Base-by-base conservation (phyloP, 2,113 vertebrate genomes). In the Grammatotria lemairii region DNA sequence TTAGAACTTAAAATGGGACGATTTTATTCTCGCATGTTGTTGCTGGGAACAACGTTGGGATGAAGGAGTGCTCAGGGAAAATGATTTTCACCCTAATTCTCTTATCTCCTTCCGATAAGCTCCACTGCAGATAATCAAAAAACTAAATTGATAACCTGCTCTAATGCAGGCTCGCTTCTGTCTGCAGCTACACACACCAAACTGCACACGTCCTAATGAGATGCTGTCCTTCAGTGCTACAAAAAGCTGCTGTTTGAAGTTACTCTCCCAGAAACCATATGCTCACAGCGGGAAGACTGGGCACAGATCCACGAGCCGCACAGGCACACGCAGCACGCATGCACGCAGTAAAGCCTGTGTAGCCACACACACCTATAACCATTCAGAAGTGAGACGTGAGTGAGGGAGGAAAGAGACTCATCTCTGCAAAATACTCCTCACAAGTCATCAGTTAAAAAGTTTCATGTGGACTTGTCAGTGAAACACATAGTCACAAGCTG, bases 91-190 rank as follows among this genome's bases (percentile, higher is more conserved):
- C 8, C 40, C 55, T 90, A 81, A 90, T 94, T 91, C 85, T 83
- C 68, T 92, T 92, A 90, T 94, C 88, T 88, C 68, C 85, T 85
- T 81, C 75, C 19, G 92, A 94, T 94, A 90, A 94, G 89, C 86
- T 73, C 85, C 88, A 78, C 83, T 85, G 88, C 89, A 92, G 91
- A 95, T 94, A 94, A 95, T 92, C 89, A 87, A 87, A 85, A 70
- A 93, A 60, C 73, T 87, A 82, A 86, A 90, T 85, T 88, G 89
- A 93, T 94, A 93, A 92, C 80, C 80, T 83, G 90, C 55, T 84
- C 84, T 86, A 26, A 81, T 55, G 75, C 54, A 68, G 58, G 40
- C 82, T 86, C 19, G 8, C 9, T 83, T 83, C 65, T 75, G 57
- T 75, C 85, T 65, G 80, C 81, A 85, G 83, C 28, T 31, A 81